Base-by-base conservation (phyloP, 1,140 invertebrate genomes). In the Polypedilum pembai region DNA sequence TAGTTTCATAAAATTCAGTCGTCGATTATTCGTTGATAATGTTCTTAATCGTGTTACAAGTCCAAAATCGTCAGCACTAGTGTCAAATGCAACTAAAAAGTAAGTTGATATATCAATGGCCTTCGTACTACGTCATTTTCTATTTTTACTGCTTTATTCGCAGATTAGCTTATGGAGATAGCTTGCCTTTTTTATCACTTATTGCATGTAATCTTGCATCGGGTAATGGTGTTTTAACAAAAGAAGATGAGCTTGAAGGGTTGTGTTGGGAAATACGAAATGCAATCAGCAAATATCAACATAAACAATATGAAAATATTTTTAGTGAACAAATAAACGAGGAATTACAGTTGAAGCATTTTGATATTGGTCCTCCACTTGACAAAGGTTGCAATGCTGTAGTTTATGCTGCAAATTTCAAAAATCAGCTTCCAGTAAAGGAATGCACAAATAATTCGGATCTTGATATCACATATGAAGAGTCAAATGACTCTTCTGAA, bases 311-410 rank as follows among this genome's bases (percentile, higher is more conserved):
- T 76, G 86, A 87, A 76, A 81, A 83, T 74, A 83, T 85, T 78
- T 81, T 85, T 40, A 81, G 86, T 76, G 80, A 80, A 3, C 76
- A 78, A 45, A 76, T 82, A 20, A 78, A 82, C 73, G 78, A 82
- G 40, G 76, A 81, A 24, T 78, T 86, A 4, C 83, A 78, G 74
- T 83, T 92, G 18, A 82, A 87, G 21, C 83, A 89, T 78, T 86
- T 94, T 75, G 84, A 88, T 74, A 84, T 94, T 75, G 91, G 91
- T 2, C 84, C 87, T 21, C 82, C 87, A 0, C 89, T 95, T 76
- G 91, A 89, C 8, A 93, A 94, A 83, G 93, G 93, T 24, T 91
- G 91, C 80, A 92, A 89, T 77, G 93, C 91, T 63, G 92, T 90
- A 41, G 92, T 95, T 5, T 93, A 94, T 80, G 86, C 89, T 24